phyloP scores from a whole-genome alignment of 2,113 vertebrate species.

The Tympanuchus pallidicinctus region DNA sequence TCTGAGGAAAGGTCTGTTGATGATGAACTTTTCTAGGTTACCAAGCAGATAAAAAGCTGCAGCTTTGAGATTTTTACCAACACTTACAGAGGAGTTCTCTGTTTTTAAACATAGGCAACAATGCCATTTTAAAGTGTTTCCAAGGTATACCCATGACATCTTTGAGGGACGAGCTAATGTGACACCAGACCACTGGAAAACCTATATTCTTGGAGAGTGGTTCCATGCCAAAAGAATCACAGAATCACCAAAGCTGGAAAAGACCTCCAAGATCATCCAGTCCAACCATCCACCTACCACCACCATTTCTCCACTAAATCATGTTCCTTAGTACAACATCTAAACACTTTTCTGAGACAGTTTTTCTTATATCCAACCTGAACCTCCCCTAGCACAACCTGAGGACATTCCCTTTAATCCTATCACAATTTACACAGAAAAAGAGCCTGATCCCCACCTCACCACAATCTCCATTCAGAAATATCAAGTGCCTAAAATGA shows the following conservation, averaged over 20 bases:
- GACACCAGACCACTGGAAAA: background rate
- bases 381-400: no score
- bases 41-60: background rate
- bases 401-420: no score
- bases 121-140: background rate
- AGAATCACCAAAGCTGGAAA: no score
- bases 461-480: background rate
- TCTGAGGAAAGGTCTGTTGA: background rate
- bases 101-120: background rate
- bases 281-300: no score
- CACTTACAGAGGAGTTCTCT: background rate
- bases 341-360: no score
- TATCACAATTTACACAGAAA: no score
- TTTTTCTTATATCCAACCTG: no score
- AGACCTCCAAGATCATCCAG: no score
- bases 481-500: background rate
- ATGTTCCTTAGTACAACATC: no score
- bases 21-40: background rate
- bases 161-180: background rate
- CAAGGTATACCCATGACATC: background rate
- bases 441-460: no score
- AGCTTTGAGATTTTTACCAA: background rate
- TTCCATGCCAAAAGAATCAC: background rate
- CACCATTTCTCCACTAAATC: no score
- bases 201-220: background rate